phyloP scores from a whole-genome alignment of 2,888 invertebrate species.

The Sphaerophoria taeniata region DNA sequence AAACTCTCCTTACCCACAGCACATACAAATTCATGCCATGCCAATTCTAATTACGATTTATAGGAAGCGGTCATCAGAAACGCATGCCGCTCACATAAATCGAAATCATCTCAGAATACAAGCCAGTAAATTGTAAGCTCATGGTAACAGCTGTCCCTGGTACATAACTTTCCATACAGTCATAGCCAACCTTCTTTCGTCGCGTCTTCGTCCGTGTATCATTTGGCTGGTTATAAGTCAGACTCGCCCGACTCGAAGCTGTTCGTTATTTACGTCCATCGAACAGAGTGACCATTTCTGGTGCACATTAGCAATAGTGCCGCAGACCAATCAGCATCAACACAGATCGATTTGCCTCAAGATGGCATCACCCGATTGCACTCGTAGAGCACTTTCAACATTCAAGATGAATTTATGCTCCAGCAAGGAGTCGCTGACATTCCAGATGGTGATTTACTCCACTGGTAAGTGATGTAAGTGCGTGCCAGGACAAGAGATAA shows the following conservation, averaged over 20 bases:
- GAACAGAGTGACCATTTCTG: conserved; percentile 55
- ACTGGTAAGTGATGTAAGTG: conserved; percentile 66
- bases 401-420: conserved; percentile 64
- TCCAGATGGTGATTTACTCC: conserved; percentile 66
- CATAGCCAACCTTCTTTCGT: conserved; percentile 9
- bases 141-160: conserved; percentile 19
- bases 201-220: too few species aligned
- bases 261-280: not conserved
- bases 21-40: conserved; percentile 46
- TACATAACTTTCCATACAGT: not conserved
- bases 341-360: conserved; percentile 63
- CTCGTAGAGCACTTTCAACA: conserved; percentile 19
- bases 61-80: conserved; percentile 59
- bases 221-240: too few species aligned
- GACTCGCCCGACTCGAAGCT: too few species aligned
- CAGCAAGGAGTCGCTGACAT: conserved; percentile 44
- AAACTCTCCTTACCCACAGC: conserved; percentile 32
- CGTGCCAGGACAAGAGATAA: conserved; percentile 63
- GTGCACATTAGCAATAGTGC: conserved; percentile 62
- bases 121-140: conserved; percentile 46
- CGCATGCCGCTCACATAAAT: conserved; percentile 65
- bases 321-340: conserved; percentile 45
- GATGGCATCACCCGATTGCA: conserved; percentile 49
- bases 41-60: conserved; percentile 73
- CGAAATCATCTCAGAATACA: conserved; percentile 48